A percentile compares a stretch with the other conserved stretches of the same genome.
These are phyloP conservation scores for Pandion haliaetus DNA, from an alignment of 2,113 vertebrate genomes.

Conservation along the genomic window DNA sequence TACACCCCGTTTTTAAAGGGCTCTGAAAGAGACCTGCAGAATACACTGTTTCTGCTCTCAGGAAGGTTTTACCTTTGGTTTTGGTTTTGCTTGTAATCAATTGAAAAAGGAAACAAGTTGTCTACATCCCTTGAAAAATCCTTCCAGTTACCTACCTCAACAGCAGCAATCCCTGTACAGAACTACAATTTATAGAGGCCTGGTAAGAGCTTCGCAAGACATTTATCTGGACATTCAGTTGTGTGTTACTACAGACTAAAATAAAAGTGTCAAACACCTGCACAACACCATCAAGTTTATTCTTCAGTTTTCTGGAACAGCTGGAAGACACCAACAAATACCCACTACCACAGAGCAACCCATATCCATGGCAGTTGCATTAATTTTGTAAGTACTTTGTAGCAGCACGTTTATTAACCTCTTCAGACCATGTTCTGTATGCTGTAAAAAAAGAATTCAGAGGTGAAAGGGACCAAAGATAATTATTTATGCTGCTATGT, in stretches of 20 bases:
- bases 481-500: slow-evolving; percentile 67
- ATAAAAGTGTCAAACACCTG: neutral
- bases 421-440: neutral
- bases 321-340: neutral
- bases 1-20: too few relatives aligned
- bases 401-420: slow-evolving; percentile 30
- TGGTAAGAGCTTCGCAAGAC: accelerated
- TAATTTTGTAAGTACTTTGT: slow-evolving; percentile 19
- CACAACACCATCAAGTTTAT: neutral
- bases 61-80: neutral
- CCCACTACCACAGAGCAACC: neutral
- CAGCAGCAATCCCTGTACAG: neutral
- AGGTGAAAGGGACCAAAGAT: slow-evolving; percentile 62
- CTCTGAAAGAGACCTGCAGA: neutral
- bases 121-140: neutral
- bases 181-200: accelerated
- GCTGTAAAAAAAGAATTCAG: slow-evolving; percentile 45
- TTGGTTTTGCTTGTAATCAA: neutral
- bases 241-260: neutral
- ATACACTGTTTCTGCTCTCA: accelerated
- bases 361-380: slow-evolving; percentile 32
- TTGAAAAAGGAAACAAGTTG: neutral
- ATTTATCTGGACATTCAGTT: accelerated
- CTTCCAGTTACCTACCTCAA: too few relatives aligned
- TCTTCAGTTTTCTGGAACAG: neutral